Percentiles rank a stretch among this genome's conserved stretches.
These are phyloP conservation scores for Electrophaes corylata DNA, from an alignment of 2,888 invertebrate genomes.

Conservation along the genomic window DNA sequence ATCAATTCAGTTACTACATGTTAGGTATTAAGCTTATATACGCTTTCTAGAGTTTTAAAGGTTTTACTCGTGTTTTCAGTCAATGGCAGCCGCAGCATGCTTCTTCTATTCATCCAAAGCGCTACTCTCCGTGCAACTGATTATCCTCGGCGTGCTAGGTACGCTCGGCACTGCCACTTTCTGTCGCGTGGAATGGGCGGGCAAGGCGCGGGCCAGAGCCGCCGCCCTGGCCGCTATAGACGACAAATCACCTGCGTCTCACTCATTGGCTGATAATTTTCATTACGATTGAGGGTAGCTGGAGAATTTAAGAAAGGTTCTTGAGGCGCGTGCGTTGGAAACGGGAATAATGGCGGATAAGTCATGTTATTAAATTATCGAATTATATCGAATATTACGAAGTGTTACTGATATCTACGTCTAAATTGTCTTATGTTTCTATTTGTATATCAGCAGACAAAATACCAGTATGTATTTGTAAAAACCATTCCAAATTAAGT, in stretches of 20 bases:
- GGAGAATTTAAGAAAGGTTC: constrained; percentile 1
- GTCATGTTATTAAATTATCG: neutral
- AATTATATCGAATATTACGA: too few species aligned
- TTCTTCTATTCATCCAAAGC: constrained; percentile 92
- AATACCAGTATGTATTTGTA: neutral
- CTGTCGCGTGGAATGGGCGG: constrained; percentile 89
- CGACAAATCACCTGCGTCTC: constrained; percentile 66
- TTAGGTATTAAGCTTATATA: too few species aligned
- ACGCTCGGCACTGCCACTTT: constrained; percentile 90
- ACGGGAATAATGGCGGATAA: neutral
- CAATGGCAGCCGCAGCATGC: constrained; percentile 92
- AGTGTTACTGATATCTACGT: neutral
- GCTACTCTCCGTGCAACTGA: constrained; percentile 89
- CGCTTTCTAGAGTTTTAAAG: too few species aligned
- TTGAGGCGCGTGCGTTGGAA: constrained; percentile 4
- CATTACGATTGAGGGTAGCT: constrained; percentile 67
- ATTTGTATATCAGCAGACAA: neutral
- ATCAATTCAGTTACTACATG: too few species aligned
- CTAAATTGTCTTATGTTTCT: neutral
- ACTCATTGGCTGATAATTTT: constrained; percentile 68
- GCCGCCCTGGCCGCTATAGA: constrained; percentile 56
- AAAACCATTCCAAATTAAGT: neutral
- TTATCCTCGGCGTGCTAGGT: constrained; percentile 87
- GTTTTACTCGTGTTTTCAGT: too few species aligned
- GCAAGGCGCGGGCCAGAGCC: constrained; percentile 61